Conservation (phyloP, 2,113 vertebrate species). For the Antechinus flavipes region DNA sequence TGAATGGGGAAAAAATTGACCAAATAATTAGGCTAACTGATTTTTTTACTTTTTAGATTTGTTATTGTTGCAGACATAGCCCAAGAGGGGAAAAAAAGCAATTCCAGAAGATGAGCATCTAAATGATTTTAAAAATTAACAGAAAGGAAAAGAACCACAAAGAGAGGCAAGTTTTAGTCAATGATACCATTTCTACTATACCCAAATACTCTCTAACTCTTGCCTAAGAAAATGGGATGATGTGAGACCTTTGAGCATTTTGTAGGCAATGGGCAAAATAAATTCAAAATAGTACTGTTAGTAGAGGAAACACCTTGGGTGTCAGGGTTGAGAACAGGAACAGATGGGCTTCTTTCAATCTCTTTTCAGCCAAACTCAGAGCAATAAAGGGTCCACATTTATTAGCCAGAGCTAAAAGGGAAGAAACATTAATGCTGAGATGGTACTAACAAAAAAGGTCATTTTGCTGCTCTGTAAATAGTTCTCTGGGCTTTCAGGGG, state of each 20-base stretch:
- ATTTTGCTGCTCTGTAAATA: not conserved
- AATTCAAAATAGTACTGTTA: not conserved
- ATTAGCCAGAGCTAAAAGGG: slow-evolving; percentile 14
- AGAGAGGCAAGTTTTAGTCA: not conserved
- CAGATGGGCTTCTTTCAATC: not conserved
- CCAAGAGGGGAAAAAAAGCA: not conserved
- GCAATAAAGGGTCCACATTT: not conserved
- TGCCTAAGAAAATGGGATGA: not conserved
- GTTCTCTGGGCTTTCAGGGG: slow-evolving; percentile 30
- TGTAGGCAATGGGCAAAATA: not conserved
- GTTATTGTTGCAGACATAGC: not conserved
- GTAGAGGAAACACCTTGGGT: not conserved
- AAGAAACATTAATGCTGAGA: fast-evolving
- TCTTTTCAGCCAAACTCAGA: not conserved
- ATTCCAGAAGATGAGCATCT: not conserved
- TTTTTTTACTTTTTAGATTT: not conserved
- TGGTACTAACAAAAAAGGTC: slow-evolving; percentile 11
- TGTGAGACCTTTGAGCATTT: not conserved
- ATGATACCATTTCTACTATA: not conserved
- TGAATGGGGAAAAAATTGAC: not conserved
- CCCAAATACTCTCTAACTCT: not conserved
- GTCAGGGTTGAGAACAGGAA: not conserved
- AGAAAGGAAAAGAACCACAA: not conserved
- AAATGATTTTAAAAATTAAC: not conserved
- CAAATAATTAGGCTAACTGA: not conserved